These are phyloP conservation scores for Tillus elongatus DNA, from an alignment of 2,888 invertebrate genomes.

Conservation along the genomic window DNA sequence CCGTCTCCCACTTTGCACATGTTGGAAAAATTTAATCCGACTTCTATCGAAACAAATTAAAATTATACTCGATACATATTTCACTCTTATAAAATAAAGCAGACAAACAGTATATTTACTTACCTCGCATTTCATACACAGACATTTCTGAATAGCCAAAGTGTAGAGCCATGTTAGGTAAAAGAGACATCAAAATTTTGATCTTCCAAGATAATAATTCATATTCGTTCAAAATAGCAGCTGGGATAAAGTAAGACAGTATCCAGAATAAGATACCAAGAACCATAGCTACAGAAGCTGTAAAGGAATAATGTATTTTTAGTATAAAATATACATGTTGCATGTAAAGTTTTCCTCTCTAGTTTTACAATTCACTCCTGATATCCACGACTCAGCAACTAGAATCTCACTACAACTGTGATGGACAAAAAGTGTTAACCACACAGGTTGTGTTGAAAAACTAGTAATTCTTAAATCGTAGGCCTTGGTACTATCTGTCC, in stretches of 20 bases:
- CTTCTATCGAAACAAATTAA: constrained; percentile 31
- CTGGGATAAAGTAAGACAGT: constrained; percentile 33
- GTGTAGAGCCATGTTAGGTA: constrained; percentile 37
- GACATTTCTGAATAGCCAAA: constrained; percentile 34
- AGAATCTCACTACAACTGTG: too few species aligned
- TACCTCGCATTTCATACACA: constrained; percentile 36
- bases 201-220: constrained; percentile 18
- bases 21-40: constrained; percentile 43
- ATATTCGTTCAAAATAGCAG: constrained; percentile 21
- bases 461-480: too few species aligned
- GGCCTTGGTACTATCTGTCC: too few species aligned
- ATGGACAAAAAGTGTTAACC: too few species aligned
- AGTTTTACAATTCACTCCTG: too few species aligned
- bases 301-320: too few species aligned
- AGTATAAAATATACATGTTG: too few species aligned
- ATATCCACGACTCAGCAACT: too few species aligned
- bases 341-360: too few species aligned
- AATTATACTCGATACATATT: constrained; percentile 6
- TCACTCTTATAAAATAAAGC: constrained; percentile 10
- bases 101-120: constrained; percentile 8
- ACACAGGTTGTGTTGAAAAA: too few species aligned
- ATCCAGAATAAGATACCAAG: constrained; percentile 36
- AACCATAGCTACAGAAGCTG: constrained; percentile 35
- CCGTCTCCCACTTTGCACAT: constrained; percentile 35
- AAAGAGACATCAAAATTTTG: constrained; percentile 28